Percentiles rank a stretch among this genome's conserved stretches.
These are phyloP conservation scores for Scaptomyza graminum DNA, from an alignment of 1,140 invertebrate species.

Conservation along the genomic window DNA sequence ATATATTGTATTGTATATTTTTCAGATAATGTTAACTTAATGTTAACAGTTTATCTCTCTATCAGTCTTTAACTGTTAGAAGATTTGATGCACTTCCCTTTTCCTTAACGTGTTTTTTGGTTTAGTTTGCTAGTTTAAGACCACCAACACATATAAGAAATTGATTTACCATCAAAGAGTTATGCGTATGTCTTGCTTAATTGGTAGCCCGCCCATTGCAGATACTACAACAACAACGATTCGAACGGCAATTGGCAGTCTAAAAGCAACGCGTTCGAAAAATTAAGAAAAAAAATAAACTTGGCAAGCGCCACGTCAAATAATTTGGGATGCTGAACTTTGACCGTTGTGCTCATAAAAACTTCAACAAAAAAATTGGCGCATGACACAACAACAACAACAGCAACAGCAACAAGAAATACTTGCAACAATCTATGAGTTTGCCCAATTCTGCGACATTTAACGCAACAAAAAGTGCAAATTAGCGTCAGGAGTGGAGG, in stretches of 20 bases:
- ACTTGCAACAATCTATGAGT: conserved; percentile 29
- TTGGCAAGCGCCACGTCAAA: conserved; percentile 44
- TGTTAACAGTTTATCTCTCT: no score
- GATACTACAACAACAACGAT: conserved; percentile 17
- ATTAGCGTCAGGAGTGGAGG: conserved; percentile 33
- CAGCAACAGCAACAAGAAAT: conserved; percentile 20
- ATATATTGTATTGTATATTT: no score
- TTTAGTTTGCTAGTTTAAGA: neutral
- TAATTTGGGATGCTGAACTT: conserved; percentile 67
- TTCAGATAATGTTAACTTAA: no score
- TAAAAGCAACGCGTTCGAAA: conserved; percentile 24
- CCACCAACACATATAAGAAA: neutral
- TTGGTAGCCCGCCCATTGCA: conserved; percentile 37
- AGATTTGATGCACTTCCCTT: no score
- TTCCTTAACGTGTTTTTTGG: no score
- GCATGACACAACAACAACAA: conserved; percentile 40
- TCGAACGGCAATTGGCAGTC: conserved; percentile 17
- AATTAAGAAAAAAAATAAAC: conserved; percentile 8
- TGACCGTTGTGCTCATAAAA: conserved; percentile 71
- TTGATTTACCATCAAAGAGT: neutral
- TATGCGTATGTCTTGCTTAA: conserved; percentile 24
- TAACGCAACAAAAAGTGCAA: conserved; percentile 68
- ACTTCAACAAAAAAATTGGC: conserved; percentile 61
- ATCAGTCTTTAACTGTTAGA: no score
- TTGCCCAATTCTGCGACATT: conserved; percentile 65